phyloP scores from a whole-genome alignment of 2,888 invertebrate genomes.

The Cerastis leucographa region DNA sequence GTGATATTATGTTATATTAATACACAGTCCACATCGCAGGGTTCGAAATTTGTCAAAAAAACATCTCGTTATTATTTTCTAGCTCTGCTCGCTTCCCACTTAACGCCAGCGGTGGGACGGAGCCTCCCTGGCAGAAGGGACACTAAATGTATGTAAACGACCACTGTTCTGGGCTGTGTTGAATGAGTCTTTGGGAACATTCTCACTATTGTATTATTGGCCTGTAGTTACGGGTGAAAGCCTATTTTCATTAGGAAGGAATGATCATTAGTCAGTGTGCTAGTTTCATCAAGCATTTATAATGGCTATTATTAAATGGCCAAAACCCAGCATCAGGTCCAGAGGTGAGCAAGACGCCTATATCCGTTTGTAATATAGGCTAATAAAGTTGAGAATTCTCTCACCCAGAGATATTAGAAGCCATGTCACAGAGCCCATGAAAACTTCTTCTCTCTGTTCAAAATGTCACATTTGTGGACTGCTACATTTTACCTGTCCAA shows the following conservation, averaged over 20 bases:
- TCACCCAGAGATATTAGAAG: background rate
- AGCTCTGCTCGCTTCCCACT: background rate
- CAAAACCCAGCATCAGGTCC: background rate
- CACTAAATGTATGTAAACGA: slow-evolving; percentile 52
- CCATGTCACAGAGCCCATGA: background rate
- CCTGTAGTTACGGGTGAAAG: background rate
- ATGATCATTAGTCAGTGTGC: slow-evolving; percentile 1
- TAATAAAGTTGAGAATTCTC: background rate
- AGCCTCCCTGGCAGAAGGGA: slow-evolving; percentile 27
- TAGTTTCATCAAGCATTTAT: background rate
- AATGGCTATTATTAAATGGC: background rate
- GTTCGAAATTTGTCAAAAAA: background rate
- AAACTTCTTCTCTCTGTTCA: background rate
- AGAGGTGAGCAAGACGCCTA: too few relatives aligned
- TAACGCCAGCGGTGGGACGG: background rate
- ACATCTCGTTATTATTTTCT: background rate
- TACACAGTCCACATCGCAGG: background rate
- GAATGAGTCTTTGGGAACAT: slow-evolving; percentile 13
- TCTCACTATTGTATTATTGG: slow-evolving; percentile 23
- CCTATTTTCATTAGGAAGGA: slow-evolving; percentile 1
- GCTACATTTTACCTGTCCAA: background rate
- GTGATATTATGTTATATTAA: background rate
- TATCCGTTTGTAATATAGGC: too few relatives aligned
- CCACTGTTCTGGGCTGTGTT: background rate
- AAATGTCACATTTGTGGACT: background rate